Evolutionary conservation across 1,140 invertebrate species (phyloP).

Genomic region (Luehdorfia chinensis): DNA sequence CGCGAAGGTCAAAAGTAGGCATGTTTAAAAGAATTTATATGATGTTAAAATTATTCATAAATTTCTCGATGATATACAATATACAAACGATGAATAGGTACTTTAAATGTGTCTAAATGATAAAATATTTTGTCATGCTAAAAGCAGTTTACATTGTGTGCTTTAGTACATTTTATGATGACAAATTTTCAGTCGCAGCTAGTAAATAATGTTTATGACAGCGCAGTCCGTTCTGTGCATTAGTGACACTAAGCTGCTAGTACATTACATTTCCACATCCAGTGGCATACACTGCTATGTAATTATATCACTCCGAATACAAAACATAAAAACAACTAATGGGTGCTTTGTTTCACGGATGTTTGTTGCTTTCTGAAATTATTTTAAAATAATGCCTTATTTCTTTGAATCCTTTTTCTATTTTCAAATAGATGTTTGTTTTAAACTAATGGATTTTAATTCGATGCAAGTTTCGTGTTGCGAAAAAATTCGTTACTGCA

Average conservation of each 20-base stretch:
- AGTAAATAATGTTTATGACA: conserved; percentile 19
- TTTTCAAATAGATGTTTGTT: no score
- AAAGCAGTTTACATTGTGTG: not conserved
- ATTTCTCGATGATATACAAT: no score
- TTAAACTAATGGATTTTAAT: no score
- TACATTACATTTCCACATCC: conserved; percentile 12
- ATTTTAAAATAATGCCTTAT: not conserved
- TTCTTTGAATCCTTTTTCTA: no score
- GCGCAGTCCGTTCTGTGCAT: conserved; percentile 13
- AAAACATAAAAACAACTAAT: conserved; percentile 11
- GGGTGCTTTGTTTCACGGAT: not conserved
- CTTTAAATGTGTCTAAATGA: no score
- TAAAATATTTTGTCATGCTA: no score
- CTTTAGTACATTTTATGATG: conserved; percentile 14
- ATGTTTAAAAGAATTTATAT: no score
- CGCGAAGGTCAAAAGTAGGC: no score
- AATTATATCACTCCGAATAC: conserved; percentile 8
- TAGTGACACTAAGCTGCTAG: conserved; percentile 14
- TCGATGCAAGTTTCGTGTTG: no score
- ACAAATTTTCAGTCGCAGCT: conserved; percentile 13
- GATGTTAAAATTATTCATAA: no score
- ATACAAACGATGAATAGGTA: no score
- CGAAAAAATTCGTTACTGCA: no score
- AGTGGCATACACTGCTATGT: conserved; percentile 10
- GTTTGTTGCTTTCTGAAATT: not conserved